Evolutionary conservation across 2,113 vertebrate genomes (phyloP), one percentile per base, ranked within the genome.

Genomic region (Sclerurus mexicanus): DNA sequence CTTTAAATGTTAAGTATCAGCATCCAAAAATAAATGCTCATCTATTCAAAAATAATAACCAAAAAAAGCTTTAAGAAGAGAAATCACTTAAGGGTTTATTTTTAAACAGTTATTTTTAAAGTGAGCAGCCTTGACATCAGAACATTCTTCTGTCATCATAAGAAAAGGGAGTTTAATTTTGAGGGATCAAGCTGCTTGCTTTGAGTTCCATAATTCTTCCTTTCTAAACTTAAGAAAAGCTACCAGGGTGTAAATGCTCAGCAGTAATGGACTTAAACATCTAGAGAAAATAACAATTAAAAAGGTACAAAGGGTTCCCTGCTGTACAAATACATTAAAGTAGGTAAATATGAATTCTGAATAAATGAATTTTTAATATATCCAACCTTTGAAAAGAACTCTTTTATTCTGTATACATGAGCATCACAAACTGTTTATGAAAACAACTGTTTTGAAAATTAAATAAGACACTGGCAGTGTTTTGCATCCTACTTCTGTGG

Each of bases 321-420:
- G 0, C 76, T 94, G 88, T 77, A 95, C 89, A 96, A 96, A 96
- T 81, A 92, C 64, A 95, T 92, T 86, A 81, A 93, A 94, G 85
- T 40, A 80, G 67, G 82, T 75, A 96, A 96, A 96, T 87, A 95
- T 79, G 68, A 94, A 84, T 77, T 86, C 75, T 86, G 95, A 95
- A 93, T 93, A 96, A 95, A 96, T 95, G 63, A 94, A 95, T 96
- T 90, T 94, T 92, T 94, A 96, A 96, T 90, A 81, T 15, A 49
- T 58, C 64, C 40, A 27, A 64, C 76, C 95, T 96, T 94, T 93
- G 95, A 95, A 96, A 93, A 87, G 10, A 58, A 52, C 67, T 87
- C 89, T 95, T 85, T 94, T 50, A 73, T 87, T 95, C 81, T 80
- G 87, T 67, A 78, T 71, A 93, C 71, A 92, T 31, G 88, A 93